Base-by-base conservation (phyloP, 2,888 invertebrate genomes). In the Heliconius ethilla region DNA sequence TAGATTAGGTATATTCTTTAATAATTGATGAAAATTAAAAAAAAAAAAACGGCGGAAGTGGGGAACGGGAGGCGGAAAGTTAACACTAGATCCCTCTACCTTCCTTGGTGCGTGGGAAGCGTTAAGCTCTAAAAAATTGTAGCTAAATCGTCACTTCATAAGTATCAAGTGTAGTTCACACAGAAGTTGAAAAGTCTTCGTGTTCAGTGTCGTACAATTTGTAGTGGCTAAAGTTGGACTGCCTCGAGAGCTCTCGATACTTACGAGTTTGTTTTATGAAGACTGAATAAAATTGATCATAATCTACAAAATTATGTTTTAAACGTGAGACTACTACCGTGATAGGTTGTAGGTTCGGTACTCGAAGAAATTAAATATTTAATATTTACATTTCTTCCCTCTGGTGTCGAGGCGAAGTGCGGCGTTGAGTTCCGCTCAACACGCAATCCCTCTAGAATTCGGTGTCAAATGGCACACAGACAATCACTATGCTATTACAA, bases 211-310 rank as follows among this genome's bases (percentile, higher is more conserved):
- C 67, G 67, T 69, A 78, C 51, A 51, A 29, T 45, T 67, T 69
- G 66, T 37, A 67, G 73, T 69, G 72, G 78, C 45, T 72, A 69
- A 70, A 78, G 76, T 78, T 78, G 69, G 67, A 74, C 67, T 73
- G 76, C 33, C 69, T 76, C 66, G 65, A 75, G 78, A 70, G 75
- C 75, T 78, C 65, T 78, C 27, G 59, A 33, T 66, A 40, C 75
- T 66, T 70, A 37, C 29, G 78, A 72, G 75, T 59, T 73, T 76
- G 67, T 62, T 75, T 78, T 78, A 70, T 78, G 70, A 78, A 67
- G 73, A 76, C 67, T 40, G 59, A 45, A 15, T 40, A 18, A 65
- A 76, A 37, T 73, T 78, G 76, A 76, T 78, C 45, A 73, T 76
- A 70, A 76, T 78, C 73, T 74, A 73, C 59, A 27, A 59, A 37